A percentile compares a stretch with the other conserved stretches of the same genome.
Conservation (phyloP, 2,888 invertebrate genomes). For the Dioctria rufipes region DNA sequence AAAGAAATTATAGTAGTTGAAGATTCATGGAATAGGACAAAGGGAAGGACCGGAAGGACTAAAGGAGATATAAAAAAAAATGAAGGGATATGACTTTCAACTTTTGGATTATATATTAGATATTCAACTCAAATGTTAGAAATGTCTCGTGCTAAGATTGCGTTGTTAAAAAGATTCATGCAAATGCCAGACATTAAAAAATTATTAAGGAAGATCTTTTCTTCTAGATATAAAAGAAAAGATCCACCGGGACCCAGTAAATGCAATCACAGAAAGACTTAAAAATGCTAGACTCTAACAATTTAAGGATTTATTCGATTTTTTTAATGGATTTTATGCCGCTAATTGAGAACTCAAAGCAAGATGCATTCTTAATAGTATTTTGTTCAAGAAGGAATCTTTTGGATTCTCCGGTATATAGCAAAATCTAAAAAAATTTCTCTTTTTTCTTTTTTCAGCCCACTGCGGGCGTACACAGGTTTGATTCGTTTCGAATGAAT, state of each 20-base stretch:
- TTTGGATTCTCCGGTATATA: too few species aligned
- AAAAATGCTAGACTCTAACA: not conserved
- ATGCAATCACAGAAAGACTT: slow-evolving; percentile 2
- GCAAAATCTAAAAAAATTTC: too few species aligned
- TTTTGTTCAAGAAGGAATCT: slow-evolving; percentile 6
- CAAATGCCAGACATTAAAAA: not conserved
- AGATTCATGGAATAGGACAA: not conserved
- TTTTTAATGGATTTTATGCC: slow-evolving; percentile 11
- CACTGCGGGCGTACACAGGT: too few species aligned
- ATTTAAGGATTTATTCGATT: not conserved
- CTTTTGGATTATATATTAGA: slow-evolving; percentile 12
- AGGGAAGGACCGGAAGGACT: not conserved
- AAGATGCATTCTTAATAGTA: slow-evolving; percentile 7
- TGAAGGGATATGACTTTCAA: not conserved
- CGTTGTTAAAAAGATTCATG: not conserved
- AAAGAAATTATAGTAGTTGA: slow-evolving; percentile 8
- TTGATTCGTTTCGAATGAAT: too few species aligned
- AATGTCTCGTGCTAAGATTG: not conserved
- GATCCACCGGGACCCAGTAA: not conserved
- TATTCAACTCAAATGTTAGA: slow-evolving; percentile 6
- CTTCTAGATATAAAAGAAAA: slow-evolving; percentile 6
- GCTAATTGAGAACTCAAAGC: not conserved
- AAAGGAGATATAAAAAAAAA: not conserved
- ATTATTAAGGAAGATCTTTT: slow-evolving; percentile 15
- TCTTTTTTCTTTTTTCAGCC: too few species aligned